A percentile compares a stretch with the other conserved stretches of the same genome.
phyloP scores from a whole-genome alignment of 2,797 vertebrate genomes.

The Tenualosa ilisha region DNA sequence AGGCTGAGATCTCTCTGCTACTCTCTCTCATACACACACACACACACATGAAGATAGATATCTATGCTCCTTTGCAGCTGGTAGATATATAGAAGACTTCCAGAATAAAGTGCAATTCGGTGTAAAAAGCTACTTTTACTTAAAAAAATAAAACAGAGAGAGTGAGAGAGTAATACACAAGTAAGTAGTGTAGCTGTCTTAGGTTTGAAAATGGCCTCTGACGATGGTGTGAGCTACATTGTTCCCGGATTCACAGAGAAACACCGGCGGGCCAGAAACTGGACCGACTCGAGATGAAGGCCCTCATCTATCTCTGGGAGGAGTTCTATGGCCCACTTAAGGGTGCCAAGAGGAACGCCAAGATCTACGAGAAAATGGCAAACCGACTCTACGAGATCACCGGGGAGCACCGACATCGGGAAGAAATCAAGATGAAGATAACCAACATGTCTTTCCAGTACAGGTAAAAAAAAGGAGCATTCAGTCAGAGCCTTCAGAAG shows the following conservation, averaged over 20 bases:
- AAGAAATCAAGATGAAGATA: conserved; percentile 99
- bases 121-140: not conserved
- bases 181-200: not conserved
- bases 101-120: not conserved
- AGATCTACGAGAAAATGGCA: conserved; percentile 99
- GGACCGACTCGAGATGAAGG: conserved; percentile 98
- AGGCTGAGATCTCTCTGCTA: conserved; percentile 57
- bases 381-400: conserved; percentile 96
- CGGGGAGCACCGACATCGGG: conserved; percentile 93
- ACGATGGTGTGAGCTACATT: conserved; percentile 88
- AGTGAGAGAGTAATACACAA: conserved; percentile 13
- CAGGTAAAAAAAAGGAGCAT: conserved; percentile 80
- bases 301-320: conserved; percentile 96
- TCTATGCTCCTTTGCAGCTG: not conserved
- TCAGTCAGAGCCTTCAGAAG: not conserved
- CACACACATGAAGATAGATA: conserved; percentile 31
- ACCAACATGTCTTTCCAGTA: conserved; percentile 99
- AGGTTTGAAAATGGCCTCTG: conserved; percentile 82
- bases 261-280: conserved; percentile 96
- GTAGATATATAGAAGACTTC: not conserved
- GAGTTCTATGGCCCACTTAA: conserved; percentile 94
- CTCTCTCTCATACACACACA: not conserved
- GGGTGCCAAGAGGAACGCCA: conserved; percentile 97
- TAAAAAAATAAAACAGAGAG: conserved; percentile 35
- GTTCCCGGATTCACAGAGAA: conserved; percentile 88